Conservation (phyloP, 2,888 invertebrate species). For the Hypercompe scribonia region DNA sequence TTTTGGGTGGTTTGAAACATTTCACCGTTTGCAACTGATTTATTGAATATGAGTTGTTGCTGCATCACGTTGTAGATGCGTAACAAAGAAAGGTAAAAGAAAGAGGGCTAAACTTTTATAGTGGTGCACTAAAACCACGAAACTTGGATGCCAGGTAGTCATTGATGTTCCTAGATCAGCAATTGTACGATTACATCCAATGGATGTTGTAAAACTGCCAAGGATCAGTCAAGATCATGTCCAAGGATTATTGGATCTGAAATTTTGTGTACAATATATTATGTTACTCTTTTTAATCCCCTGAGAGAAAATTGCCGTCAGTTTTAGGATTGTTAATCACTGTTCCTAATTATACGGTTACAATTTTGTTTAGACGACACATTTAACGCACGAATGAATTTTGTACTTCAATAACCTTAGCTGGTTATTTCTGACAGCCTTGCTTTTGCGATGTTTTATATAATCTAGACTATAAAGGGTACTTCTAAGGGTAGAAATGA, state of each 20-base stretch:
- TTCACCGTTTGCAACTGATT: not conserved
- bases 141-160: not conserved
- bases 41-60: no score
- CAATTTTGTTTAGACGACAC: slow-evolving; percentile 21
- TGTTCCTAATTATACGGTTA: slow-evolving; percentile 32
- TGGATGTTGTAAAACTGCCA: not conserved
- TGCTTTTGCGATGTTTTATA: not conserved
- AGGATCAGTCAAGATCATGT: not conserved
- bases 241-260: not conserved
- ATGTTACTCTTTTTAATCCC: not conserved
- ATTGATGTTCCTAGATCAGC: not conserved
- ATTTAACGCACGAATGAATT: slow-evolving; percentile 1
- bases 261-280: not conserved
- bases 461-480: not conserved
- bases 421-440: slow-evolving; percentile 14
- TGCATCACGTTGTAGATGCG: no score
- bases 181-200: no score
- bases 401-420: slow-evolving; percentile 12
- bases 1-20: not conserved
- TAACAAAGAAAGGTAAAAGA: not conserved
- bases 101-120: not conserved
- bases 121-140: no score
- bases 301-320: not conserved
- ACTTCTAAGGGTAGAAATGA: not conserved
- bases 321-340: slow-evolving; percentile 23